Evolutionary conservation across 2,888 invertebrate genomes (phyloP).

Genomic region (Hirudinaria manillensis): DNA sequence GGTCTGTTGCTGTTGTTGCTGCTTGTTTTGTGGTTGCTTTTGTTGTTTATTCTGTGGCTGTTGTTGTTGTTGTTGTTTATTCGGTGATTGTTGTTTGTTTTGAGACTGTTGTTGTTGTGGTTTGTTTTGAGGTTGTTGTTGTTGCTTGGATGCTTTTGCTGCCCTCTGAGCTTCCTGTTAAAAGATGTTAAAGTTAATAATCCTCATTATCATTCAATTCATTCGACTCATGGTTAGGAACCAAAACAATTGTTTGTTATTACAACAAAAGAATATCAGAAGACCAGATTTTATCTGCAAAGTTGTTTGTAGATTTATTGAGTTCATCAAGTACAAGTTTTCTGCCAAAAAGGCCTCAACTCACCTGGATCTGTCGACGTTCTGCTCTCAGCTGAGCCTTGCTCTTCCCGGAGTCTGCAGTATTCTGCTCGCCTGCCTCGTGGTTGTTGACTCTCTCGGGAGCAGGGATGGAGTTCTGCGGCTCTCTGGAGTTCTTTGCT

Average conservation of each 20-base stretch:
- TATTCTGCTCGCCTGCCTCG: background rate
- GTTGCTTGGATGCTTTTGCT: constrained; percentile 10
- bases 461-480: no score
- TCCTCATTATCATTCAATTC: no score
- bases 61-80: background rate
- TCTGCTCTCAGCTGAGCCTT: constrained; percentile 21
- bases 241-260: background rate
- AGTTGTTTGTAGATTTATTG: no score
- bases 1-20: background rate
- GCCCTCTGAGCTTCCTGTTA: constrained; percentile 14
- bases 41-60: background rate
- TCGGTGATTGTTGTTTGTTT: background rate
- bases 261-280: no score
- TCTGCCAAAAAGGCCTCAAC: background rate
- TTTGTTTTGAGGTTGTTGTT: background rate
- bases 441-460: background rate
- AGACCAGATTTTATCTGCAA: no score
- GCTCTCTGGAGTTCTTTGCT: no score
- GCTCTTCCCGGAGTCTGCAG: background rate
- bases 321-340: no score
- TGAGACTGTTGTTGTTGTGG: background rate
- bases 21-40: background rate
- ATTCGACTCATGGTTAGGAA: no score
- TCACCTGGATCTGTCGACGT: constrained; percentile 16
- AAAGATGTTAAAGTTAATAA: background rate